Evolutionary conservation across 1,140 invertebrate genomes (phyloP).

Genomic region (Macrobrachium rosenbergii): DNA sequence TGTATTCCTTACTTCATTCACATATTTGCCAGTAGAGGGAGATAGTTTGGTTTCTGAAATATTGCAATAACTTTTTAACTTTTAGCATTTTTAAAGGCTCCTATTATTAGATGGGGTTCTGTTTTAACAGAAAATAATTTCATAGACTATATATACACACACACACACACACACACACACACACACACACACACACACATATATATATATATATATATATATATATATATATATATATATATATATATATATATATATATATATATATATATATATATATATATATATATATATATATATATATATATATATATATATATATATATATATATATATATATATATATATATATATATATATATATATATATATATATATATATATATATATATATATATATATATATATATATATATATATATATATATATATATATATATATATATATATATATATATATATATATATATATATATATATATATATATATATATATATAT

Average conservation of each 20-base stretch:
- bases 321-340: conserved; percentile 8
- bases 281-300: conserved; percentile 22
- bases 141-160: no score
- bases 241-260: conserved; percentile 23
- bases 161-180: no score
- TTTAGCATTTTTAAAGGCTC: no score
- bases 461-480: neutral
- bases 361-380: conserved; percentile 21
- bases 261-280: conserved; percentile 8
- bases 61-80: no score
- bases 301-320: conserved; percentile 22
- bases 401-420: conserved; percentile 3
- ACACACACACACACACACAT: no score
- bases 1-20: no score
- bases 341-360: conserved; percentile 23
- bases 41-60: no score
- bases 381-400: conserved; percentile 5
- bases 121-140: no score
- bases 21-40: no score
- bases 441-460: neutral
- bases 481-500: neutral
- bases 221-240: neutral
- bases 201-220: neutral
- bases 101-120: no score
- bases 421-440: neutral